phyloP scores from a whole-genome alignment of 2,797 vertebrate species.

The Hydrophis major region DNA sequence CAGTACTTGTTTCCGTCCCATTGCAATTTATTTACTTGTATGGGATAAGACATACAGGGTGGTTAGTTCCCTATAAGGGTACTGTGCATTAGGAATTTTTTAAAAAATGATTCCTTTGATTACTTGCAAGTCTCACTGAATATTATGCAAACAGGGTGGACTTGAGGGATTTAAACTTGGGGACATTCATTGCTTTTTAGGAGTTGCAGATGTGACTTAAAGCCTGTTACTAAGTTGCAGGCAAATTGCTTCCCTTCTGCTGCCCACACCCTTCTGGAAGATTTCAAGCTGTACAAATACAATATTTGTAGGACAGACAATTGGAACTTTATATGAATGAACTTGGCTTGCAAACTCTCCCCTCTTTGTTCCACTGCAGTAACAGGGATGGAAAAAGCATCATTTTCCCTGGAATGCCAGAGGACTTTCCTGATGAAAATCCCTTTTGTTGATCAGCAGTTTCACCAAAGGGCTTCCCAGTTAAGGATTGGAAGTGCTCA shows the following conservation, averaged over 20 bases:
- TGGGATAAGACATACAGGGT: not conserved
- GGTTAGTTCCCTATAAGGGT: slow-evolving; percentile 3
- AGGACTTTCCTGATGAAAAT: not conserved
- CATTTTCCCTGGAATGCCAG: slow-evolving; percentile 42
- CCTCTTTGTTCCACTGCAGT: not conserved
- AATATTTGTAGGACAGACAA: slow-evolving; percentile 38
- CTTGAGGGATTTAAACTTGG: slow-evolving; percentile 38
- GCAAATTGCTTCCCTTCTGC: not conserved
- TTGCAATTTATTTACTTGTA: slow-evolving; percentile 8
- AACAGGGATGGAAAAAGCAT: slow-evolving; percentile 25
- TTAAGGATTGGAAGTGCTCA: not conserved
- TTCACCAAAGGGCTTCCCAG: not conserved
- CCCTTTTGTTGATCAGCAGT: slow-evolving; percentile 12
- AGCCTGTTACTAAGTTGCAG: slow-evolving; percentile 35
- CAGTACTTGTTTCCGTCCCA: not conserved
- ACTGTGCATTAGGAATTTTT: slow-evolving; percentile 21
- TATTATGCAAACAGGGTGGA: slow-evolving; percentile 46
- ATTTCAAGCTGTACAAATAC: slow-evolving; percentile 58
- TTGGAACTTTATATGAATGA: slow-evolving; percentile 36
- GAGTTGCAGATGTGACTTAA: slow-evolving; percentile 61
- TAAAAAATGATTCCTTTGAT: slow-evolving; percentile 26
- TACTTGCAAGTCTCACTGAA: slow-evolving; percentile 44
- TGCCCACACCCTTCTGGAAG: not conserved
- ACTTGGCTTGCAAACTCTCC: slow-evolving; percentile 12
- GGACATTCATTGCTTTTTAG: slow-evolving; percentile 47